Conservation (phyloP, 2,888 invertebrate species). For the Dexiosoma caninum region DNA sequence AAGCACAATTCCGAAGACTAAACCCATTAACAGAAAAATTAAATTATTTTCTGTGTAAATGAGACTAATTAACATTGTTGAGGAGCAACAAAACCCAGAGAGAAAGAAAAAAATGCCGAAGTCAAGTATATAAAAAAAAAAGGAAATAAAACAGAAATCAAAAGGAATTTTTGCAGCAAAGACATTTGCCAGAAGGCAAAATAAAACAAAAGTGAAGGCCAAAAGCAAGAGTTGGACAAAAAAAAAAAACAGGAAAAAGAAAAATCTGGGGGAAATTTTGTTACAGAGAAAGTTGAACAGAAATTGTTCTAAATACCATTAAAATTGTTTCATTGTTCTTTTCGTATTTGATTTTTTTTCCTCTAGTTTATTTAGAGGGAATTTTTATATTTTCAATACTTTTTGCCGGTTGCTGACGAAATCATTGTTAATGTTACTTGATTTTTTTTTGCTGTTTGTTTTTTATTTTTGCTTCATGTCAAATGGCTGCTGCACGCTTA, state of each 20-base stretch:
- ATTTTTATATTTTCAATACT: background rate
- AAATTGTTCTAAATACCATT: conserved; percentile 54
- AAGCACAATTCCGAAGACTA: background rate
- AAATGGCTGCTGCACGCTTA: conserved; percentile 53
- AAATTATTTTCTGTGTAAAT: conserved; percentile 59
- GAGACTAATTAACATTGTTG: conserved; percentile 62
- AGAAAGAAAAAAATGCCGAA: background rate
- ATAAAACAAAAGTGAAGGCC: conserved; percentile 15
- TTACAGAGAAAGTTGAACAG: conserved; percentile 28
- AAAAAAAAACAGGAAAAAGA: background rate
- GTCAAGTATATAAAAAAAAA: conserved; percentile 2
- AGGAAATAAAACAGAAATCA: conserved; percentile 5
- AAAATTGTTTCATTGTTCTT: conserved; percentile 55
- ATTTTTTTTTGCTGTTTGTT: conserved; percentile 20
- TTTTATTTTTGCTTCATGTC: conserved; percentile 31
- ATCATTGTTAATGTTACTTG: conserved; percentile 51
- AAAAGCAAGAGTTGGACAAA: conserved; percentile 5
- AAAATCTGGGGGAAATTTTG: background rate
- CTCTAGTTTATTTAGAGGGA: background rate
- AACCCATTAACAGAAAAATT: conserved; percentile 19
- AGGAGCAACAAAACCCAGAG: conserved; percentile 34
- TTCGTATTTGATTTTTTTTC: background rate
- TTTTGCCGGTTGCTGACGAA: conserved; percentile 17
- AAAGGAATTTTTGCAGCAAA: background rate
- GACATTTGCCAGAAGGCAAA: conserved; percentile 1